These are phyloP conservation scores for Stichopus chloronotus DNA, from an alignment of 35 echinoderm and acorn worm species.

Conservation along the genomic window DNA sequence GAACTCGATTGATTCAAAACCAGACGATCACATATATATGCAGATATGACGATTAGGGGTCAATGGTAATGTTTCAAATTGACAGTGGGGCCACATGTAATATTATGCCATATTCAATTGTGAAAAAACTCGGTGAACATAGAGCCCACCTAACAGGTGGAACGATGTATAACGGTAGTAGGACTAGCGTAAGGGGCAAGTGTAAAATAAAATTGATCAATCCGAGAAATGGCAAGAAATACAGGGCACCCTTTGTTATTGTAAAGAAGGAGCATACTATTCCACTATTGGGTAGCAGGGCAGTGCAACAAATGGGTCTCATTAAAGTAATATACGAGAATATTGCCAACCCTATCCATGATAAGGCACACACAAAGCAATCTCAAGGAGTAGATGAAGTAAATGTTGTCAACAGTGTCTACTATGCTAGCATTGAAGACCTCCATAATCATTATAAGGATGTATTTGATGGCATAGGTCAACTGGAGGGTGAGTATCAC, in stretches of 20 bases:
- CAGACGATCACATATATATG: constrained; percentile 49
- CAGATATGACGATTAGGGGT: constrained; percentile 40
- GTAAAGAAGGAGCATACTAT: constrained; percentile 50
- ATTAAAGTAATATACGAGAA: constrained; percentile 63
- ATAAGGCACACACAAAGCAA: background rate
- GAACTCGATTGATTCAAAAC: background rate
- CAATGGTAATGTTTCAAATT: constrained; percentile 52
- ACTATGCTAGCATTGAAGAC: constrained; percentile 17
- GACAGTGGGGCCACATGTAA: constrained; percentile 61
- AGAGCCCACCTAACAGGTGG: constrained; percentile 43
- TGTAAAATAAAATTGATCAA: constrained; percentile 69
- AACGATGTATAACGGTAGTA: constrained; percentile 75
- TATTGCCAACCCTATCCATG: constrained; percentile 14
- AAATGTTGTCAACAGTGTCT: background rate
- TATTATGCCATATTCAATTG: constrained; percentile 31
- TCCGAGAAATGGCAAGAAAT: constrained; percentile 71
- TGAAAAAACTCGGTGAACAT: background rate
- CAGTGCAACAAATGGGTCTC: constrained; percentile 71
- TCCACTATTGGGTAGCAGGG: constrained; percentile 65
- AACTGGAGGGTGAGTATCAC: constrained; percentile 67
- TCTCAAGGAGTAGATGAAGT: background rate
- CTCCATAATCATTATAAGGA: constrained; percentile 51
- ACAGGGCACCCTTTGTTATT: constrained; percentile 64
- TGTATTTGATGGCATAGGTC: constrained; percentile 76
- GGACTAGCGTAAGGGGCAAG: constrained; percentile 34